These are phyloP conservation scores for Eueremaeus valkanovi DNA, from an alignment of 2,888 invertebrate species.

Conservation along the genomic window DNA sequence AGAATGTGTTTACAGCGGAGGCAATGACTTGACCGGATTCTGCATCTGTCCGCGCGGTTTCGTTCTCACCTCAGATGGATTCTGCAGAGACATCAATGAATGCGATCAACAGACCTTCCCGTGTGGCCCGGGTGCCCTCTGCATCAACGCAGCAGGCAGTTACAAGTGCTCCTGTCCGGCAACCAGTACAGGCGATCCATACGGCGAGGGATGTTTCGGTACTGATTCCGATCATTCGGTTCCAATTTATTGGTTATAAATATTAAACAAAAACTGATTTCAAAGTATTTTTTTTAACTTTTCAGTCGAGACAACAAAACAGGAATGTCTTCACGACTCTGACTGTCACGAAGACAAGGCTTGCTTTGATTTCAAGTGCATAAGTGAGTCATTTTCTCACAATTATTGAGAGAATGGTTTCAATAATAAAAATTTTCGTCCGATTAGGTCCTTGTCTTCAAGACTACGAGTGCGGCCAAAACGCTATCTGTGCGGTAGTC, in stretches of 20 bases:
- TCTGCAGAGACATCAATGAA: slow-evolving; percentile 70
- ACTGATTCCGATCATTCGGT: no score
- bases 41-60: slow-evolving; percentile 49
- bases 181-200: slow-evolving; percentile 75
- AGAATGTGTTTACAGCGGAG: slow-evolving; percentile 51
- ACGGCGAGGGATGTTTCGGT: slow-evolving; percentile 53
- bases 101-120: slow-evolving; percentile 63
- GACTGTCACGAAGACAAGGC: slow-evolving; percentile 80
- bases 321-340: slow-evolving; percentile 74
- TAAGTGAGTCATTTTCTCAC: not conserved
- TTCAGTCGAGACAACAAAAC: slow-evolving; percentile 42
- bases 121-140: slow-evolving; percentile 74
- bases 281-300: not conserved
- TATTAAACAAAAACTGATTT: not conserved
- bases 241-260: no score
- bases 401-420: not conserved
- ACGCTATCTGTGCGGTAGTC: slow-evolving; percentile 57
- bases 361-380: slow-evolving; percentile 64
- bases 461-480: slow-evolving; percentile 54
- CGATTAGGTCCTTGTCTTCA: slow-evolving; percentile 69
- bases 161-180: slow-evolving; percentile 84
- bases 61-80: slow-evolving; percentile 51
- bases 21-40: slow-evolving; percentile 33
- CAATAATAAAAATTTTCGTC: not conserved
- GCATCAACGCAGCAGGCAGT: slow-evolving; percentile 74